These are phyloP conservation scores for Drosophila kikkawai DNA, from an alignment of 1,140 invertebrate genomes.

Conservation along the genomic window DNA sequence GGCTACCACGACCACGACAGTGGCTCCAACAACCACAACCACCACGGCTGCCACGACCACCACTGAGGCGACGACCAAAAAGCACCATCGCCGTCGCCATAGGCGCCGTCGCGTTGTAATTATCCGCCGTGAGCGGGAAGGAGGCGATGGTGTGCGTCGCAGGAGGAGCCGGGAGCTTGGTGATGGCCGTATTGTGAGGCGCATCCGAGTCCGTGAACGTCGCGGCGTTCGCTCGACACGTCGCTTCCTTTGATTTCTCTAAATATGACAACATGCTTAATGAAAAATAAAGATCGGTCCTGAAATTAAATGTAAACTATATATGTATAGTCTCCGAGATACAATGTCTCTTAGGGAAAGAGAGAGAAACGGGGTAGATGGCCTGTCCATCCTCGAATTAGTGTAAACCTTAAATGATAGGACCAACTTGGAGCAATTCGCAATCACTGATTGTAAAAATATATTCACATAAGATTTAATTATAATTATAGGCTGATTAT, in stretches of 20 bases:
- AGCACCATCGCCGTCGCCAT: constrained; percentile 1
- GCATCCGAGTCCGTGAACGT: constrained; percentile 1
- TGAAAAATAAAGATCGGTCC: background rate
- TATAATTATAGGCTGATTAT: no score
- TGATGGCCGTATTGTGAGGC: background rate
- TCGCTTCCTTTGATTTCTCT: background rate
- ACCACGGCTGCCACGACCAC: background rate
- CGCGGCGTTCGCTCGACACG: background rate
- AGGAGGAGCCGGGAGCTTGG: background rate
- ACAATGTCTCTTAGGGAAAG: no score
- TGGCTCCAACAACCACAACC: background rate
- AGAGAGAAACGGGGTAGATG: no score
- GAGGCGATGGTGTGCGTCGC: background rate
- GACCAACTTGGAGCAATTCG: no score
- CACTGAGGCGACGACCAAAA: background rate
- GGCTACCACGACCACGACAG: background rate
- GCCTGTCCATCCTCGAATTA: no score
- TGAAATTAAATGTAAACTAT: no score
- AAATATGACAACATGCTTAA: background rate
- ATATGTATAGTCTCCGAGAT: no score
- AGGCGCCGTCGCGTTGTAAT: background rate
- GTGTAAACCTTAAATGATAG: no score
- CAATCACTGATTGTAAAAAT: no score
- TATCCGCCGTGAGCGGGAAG: constrained; percentile 1
- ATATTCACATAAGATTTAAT: no score